Base-by-base conservation (phyloP, 2,797 vertebrate genomes). In the Gymnopithys bicolor region DNA sequence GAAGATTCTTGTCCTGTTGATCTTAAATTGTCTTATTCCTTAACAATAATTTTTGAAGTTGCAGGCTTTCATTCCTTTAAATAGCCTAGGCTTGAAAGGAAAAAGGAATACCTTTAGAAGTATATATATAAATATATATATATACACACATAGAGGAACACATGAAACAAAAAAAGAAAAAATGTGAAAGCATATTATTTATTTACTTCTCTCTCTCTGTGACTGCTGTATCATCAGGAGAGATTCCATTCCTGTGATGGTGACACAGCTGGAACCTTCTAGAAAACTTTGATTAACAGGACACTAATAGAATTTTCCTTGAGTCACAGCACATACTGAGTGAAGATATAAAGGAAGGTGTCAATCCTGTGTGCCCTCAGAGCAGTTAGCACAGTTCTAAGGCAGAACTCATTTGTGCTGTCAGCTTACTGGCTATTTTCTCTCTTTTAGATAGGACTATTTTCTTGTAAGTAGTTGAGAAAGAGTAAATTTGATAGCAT, bases 381-480 rank as follows among this genome's bases (percentile, higher is more conserved):
- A 94, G 64, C 87, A 68, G 64, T 87, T 91, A 93, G 68, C 79
- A 41, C 27, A 16, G 66, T 75, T 90, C 49, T 35, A 67, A 81
- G 69, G 62, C 77, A 91, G 80, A 94, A 70, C 18, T 86, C 58
- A 78, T 83, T 97, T 88, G 28, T 75, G 24, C 76, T 94, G 64
- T 93, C 92, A 91, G 33, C 52, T 73, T 86, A 51, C 0, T 73
- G 62, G 51, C 66, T 91, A 21, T 94, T 91, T 96, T 89, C 46
- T 88, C 10, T 84, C 22, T 81, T 46, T 76, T 0, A 74, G 51
- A 66, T 74, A 90, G 79, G 30, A 37, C 51, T 76, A 12, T 30
- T 73, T 92, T 60, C 74, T 85, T 86, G 25, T 86, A 91, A 92
- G 43, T 78, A 23, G 51, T 71, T 84, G 78, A 75, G 39, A 80